Base-by-base conservation (phyloP, 1,140 invertebrate species). In the Hylyphantes graminicola region DNA sequence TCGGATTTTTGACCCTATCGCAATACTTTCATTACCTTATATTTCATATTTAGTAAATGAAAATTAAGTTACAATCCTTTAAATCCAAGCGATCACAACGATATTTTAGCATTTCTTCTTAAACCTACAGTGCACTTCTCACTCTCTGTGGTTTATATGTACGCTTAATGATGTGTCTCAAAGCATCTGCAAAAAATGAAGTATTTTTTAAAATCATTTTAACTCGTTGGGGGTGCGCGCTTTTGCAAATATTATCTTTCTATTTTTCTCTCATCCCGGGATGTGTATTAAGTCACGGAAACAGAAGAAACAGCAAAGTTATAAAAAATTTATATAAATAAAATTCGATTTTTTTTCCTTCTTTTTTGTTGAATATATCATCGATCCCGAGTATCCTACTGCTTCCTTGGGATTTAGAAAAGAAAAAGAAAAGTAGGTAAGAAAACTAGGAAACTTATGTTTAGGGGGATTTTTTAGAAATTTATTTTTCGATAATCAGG, bases 261-360 rank as follows among this genome's bases (percentile, higher is more conserved):
- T 15, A 9, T 63, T 76, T 61, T 76, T 54, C 53, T 57, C 10
- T 74, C 59, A 61, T 64, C 55, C 55, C 21, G 21, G 55, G 61
- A 51, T 12, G n/a, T 63, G 59, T 76, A 76, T 76, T 76, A 76
- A 76, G 74, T 76, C 74, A 76, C 74, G 74, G 54, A 74, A 74
- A 74, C 74, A 50, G 59, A 48, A 51, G 48, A 64, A 17, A 59
- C 50, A 64, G 17, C 15, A 48, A 50, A 51, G 35, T 7, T 64
- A 76, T 76, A 64, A 76, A 76, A 76, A 76, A 76, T 63, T 76
- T 64, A 76, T 76, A 76, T 76, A 17, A 76, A 76, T 76, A 76
- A 76, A 74, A 76, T 63, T 59, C 7, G 17, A 64, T 63, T 48
- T 63, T 63, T 76, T 74, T 74, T 59, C 12, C 2, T 17, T 63